Conservation (phyloP, 2,797 vertebrate genomes). For the Uromys caudimaculatus region DNA sequence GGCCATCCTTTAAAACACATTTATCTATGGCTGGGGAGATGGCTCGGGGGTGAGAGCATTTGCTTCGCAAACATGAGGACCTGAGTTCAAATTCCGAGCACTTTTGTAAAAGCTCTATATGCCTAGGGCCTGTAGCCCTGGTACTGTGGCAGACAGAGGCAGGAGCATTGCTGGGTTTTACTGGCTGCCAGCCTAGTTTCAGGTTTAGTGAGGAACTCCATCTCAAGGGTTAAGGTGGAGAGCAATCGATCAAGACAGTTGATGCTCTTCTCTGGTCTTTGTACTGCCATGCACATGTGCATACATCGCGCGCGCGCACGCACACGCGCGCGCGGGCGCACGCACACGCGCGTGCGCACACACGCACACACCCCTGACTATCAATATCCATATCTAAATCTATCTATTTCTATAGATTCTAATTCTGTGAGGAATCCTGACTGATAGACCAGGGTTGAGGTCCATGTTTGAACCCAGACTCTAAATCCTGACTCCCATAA, state of each 20-base stretch:
- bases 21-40: neutral
- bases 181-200: neutral
- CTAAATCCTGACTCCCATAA: neutral
- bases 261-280: neutral
- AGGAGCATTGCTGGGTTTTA: neutral
- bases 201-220: neutral
- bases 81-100: neutral
- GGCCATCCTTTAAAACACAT: neutral
- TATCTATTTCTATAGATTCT: neutral
- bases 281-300: too few species aligned
- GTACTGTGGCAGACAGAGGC: neutral
- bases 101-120: neutral
- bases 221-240: neutral
- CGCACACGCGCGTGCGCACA: neutral
- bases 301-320: neutral
- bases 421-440: neutral
- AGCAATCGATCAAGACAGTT: neutral
- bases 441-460: neutral
- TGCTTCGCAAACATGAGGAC: neutral
- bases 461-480: neutral
- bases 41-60: neutral
- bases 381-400: neutral
- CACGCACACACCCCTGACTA: neutral
- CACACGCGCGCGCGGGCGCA: neutral
- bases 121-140: too few species aligned